Conservation (phyloP, 2,113 vertebrate species). For the Chaetops frenatus region DNA sequence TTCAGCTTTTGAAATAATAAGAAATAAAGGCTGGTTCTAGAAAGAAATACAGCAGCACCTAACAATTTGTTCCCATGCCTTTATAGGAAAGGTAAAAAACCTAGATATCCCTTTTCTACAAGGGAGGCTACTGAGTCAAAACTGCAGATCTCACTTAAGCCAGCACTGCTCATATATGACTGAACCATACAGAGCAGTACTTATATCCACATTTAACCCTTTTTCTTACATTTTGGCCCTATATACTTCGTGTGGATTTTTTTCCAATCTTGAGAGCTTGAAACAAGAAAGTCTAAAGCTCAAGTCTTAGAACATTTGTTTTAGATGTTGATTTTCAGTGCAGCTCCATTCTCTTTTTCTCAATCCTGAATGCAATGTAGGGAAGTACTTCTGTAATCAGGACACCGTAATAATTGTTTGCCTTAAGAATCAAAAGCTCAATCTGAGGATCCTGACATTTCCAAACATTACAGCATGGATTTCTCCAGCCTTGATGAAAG, state of each 20-base stretch:
- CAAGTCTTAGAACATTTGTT: background rate
- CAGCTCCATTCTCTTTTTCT: background rate
- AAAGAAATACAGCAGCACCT: background rate
- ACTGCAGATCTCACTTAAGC: background rate
- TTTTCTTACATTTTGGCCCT: background rate
- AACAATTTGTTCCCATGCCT: background rate
- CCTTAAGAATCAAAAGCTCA: background rate
- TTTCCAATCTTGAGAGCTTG: background rate
- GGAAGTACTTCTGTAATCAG: background rate
- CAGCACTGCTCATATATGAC: background rate
- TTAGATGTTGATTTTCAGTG: background rate
- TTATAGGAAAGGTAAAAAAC: background rate
- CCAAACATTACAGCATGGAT: accelerated
- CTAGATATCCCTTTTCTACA: background rate
- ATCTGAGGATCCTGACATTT: background rate
- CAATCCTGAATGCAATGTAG: background rate
- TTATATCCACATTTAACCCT: background rate
- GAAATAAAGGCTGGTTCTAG: background rate
- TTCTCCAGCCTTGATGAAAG: background rate
- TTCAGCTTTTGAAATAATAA: background rate
- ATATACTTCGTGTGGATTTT: background rate
- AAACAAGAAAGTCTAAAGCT: background rate
- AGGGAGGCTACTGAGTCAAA: background rate
- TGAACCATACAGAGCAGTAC: background rate
- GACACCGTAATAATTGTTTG: background rate